These are phyloP conservation scores for Tympanoctomys barrerae DNA, from an alignment of 2,797 vertebrate genomes.

Conservation along the genomic window DNA sequence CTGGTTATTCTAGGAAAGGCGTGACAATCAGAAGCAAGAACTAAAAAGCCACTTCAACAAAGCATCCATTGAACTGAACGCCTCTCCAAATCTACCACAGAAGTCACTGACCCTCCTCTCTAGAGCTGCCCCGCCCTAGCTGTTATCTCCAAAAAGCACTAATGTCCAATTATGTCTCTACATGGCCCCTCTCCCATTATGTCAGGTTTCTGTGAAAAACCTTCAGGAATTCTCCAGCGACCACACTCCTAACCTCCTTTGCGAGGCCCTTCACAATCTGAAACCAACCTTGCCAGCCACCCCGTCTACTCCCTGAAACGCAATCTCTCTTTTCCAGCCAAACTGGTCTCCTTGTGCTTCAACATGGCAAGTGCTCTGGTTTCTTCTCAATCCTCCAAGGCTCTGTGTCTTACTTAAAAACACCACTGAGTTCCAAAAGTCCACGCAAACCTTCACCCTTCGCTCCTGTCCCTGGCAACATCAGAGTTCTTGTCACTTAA, in stretches of 20 bases:
- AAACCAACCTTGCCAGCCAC: conserved; percentile 18
- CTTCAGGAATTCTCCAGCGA: not conserved
- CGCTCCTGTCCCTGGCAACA: not conserved
- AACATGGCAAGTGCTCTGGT: not conserved
- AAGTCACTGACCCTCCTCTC: not conserved
- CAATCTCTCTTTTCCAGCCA: not conserved
- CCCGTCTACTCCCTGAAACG: not conserved
- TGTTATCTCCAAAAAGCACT: not conserved
- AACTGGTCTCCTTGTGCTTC: not conserved
- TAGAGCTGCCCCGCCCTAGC: not conserved
- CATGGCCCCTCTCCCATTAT: not conserved
- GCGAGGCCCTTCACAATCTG: not conserved
- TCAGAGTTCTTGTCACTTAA: not conserved
- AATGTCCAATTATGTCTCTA: not conserved
- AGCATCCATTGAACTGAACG: conserved; percentile 34
- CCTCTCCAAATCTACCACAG: not conserved
- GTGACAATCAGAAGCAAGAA: not conserved
- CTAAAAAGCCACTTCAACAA: conserved; percentile 60
- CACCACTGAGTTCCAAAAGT: not conserved
- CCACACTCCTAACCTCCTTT: not conserved
- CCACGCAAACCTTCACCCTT: not conserved
- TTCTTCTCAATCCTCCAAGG: not conserved
- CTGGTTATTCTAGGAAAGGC: conserved; percentile 47
- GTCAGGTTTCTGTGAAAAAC: not conserved
- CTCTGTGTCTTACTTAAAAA: not conserved